A percentile compares a stretch with the other conserved stretches of the same genome.
Evolutionary conservation across 2,888 invertebrate species (phyloP).

Genomic region (Peribatodes rhomboidaria): DNA sequence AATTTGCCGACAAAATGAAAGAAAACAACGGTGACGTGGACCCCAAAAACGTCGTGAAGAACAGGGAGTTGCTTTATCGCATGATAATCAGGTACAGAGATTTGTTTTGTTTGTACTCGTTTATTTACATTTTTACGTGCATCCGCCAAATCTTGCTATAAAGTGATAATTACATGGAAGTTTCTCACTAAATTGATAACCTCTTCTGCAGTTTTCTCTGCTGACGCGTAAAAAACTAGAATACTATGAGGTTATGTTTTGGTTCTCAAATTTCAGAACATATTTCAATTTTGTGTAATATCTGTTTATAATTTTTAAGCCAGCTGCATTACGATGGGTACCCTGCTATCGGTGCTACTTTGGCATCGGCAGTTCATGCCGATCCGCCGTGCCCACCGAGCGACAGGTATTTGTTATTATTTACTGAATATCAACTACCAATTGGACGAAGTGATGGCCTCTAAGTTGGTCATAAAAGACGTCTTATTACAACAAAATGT

Average conservation of each 20-base stretch:
- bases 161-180: not conserved
- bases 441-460: too few species aligned
- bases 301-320: constrained; percentile 80
- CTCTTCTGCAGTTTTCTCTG: not conserved
- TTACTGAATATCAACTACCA: not conserved
- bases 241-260: constrained; percentile 39
- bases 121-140: not conserved
- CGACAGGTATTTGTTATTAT: constrained; percentile 87
- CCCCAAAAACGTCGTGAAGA: constrained; percentile 93
- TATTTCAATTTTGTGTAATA: not conserved
- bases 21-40: constrained; percentile 84
- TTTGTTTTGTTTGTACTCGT: not conserved
- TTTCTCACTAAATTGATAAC: not conserved
- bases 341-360: constrained; percentile 94
- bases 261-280: not conserved
- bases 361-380: constrained; percentile 94
- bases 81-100: constrained; percentile 93
- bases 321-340: constrained; percentile 99
- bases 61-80: constrained; percentile 95
- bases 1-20: constrained; percentile 64
- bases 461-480: too few species aligned
- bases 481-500: too few species aligned
- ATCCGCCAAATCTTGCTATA: not conserved
- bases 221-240: not conserved
- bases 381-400: constrained; percentile 98